phyloP scores from a whole-genome alignment of 2,888 invertebrate genomes.

The Diarsia mendica region DNA sequence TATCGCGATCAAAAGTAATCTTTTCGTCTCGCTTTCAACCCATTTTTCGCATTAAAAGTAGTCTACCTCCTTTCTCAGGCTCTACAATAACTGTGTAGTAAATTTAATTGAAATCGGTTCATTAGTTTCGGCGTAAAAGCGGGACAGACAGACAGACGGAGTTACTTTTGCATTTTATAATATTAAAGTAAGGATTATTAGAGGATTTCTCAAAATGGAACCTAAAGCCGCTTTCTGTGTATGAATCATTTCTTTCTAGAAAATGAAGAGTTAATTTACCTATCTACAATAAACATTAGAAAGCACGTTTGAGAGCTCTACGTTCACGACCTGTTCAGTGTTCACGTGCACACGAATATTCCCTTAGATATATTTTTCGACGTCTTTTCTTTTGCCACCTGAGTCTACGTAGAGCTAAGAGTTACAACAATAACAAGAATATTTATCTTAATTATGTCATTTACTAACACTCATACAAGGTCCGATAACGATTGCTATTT shows the following conservation, averaged over 20 bases:
- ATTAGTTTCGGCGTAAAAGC: no score
- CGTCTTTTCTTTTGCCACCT: background rate
- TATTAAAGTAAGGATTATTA: no score
- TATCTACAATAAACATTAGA: background rate
- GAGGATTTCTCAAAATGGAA: background rate
- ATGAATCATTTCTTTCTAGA: background rate
- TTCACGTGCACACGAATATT: background rate
- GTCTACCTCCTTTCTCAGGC: no score
- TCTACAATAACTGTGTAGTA: no score
- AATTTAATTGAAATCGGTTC: no score
- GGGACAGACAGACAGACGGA: no score
- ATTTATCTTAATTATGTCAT: background rate
- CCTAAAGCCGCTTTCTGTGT: background rate
- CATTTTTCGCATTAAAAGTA: no score
- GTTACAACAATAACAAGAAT: constrained; percentile 11
- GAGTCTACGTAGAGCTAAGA: background rate
- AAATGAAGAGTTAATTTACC: background rate
- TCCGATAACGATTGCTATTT: background rate
- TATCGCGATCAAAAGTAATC: no score
- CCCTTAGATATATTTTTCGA: background rate
- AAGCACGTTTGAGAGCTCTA: background rate
- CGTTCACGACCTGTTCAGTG: no score
- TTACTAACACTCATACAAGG: background rate
- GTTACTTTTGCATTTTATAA: no score
- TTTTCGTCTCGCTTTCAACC: no score